Evolutionary conservation across 2,888 invertebrate species (phyloP).

Genomic region (Hesperia comma): DNA sequence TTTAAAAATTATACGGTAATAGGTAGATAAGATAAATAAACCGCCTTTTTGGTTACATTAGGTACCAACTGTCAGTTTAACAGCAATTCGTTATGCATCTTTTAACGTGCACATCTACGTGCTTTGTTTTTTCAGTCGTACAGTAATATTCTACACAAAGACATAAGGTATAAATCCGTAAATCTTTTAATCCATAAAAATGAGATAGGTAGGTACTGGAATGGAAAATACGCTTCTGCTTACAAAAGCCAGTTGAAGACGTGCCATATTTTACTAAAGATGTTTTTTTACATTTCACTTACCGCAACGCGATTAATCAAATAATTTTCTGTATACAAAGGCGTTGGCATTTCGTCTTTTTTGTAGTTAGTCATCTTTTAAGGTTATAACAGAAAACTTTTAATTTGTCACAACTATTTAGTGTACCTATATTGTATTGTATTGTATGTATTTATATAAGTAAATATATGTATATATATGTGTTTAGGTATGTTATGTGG

Average conservation of each 20-base stretch:
- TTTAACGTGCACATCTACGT: no score
- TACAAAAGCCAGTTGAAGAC: conserved; percentile 7
- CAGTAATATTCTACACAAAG: not conserved
- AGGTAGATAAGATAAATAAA: no score
- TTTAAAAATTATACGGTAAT: no score
- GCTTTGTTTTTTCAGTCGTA: no score
- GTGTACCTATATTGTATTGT: no score
- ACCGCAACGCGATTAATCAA: conserved; percentile 31
- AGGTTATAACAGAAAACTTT: not conserved
- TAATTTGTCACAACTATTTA: not conserved
- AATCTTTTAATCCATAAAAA: not conserved
- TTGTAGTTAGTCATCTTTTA: not conserved
- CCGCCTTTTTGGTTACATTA: no score
- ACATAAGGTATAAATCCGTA: not conserved
- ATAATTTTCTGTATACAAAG: conserved; percentile 29
- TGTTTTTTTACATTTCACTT: conserved; percentile 31
- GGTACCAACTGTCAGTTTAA: no score
- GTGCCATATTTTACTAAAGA: conserved; percentile 15
- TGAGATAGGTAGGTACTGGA: not conserved
- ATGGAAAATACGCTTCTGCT: conserved; percentile 2
- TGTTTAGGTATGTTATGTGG: no score
- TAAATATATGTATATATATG: no score
- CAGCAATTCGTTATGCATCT: no score
- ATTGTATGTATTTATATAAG: no score
- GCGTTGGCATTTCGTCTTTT: conserved; percentile 17